Percentiles rank a stretch among this genome's conserved stretches.
Conservation (phyloP, 2,888 invertebrate species). For the Meiosimyza decipiens region DNA sequence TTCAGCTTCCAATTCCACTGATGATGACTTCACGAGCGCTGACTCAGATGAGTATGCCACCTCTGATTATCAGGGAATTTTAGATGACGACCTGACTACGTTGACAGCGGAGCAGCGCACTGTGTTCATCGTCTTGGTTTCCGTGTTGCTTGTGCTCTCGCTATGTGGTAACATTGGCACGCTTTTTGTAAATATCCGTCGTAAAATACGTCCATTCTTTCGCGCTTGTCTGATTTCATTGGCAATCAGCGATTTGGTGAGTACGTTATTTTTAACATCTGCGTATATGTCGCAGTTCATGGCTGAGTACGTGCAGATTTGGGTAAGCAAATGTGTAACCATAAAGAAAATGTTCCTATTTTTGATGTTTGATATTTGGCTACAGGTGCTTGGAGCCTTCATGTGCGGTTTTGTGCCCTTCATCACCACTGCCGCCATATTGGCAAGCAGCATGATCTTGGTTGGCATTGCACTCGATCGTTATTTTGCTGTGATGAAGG, state of each 20-base stretch:
- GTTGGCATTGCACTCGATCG: constrained; percentile 71
- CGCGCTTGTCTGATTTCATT: constrained; percentile 69
- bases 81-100: constrained; percentile 47
- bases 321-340: constrained; percentile 51
- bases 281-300: constrained; percentile 58
- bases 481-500: constrained; percentile 68
- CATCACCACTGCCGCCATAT: constrained; percentile 68
- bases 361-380: constrained; percentile 36
- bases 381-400: constrained; percentile 67
- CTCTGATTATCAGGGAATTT: constrained; percentile 46
- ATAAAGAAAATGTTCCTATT: neutral
- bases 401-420: constrained; percentile 70
- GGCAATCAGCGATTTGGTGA: constrained; percentile 68
- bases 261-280: constrained; percentile 51
- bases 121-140: constrained; percentile 47
- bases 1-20: neutral
- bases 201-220: constrained; percentile 69
- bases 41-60: constrained; percentile 34
- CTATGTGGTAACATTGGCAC: constrained; percentile 55
- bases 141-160: constrained; percentile 48
- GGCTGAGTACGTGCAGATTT: constrained; percentile 55
- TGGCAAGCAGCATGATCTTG: constrained; percentile 69
- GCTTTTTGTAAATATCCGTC: constrained; percentile 56
- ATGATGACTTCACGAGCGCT: constrained; percentile 19
- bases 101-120: constrained; percentile 44